These are phyloP conservation scores for Anneissia japonica DNA, from an alignment of 35 echinoderm and acorn worm genomes.

Conservation along the genomic window DNA sequence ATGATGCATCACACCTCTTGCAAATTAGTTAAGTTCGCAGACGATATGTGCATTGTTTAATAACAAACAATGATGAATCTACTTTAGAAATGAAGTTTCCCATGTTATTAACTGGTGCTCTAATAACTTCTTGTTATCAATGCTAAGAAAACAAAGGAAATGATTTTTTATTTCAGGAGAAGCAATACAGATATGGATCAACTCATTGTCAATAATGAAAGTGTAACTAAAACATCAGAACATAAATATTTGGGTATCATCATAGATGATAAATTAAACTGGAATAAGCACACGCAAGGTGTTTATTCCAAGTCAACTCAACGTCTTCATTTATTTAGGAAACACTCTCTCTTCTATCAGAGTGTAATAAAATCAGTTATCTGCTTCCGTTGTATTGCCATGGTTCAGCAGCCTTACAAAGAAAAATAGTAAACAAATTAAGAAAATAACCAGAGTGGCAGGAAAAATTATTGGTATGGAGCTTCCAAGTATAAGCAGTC, in stretches of 20 bases:
- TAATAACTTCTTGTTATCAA: conserved; percentile 4
- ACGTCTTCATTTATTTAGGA: no score
- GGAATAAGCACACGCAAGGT: no score
- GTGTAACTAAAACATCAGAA: neutral
- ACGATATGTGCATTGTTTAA: neutral
- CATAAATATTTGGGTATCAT: neutral
- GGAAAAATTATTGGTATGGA: no score
- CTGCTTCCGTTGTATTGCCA: no score
- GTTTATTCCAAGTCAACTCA: no score
- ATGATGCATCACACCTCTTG: no score
- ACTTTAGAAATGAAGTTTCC: neutral
- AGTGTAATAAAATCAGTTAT: no score
- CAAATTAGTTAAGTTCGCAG: neutral
- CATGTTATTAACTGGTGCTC: conserved; percentile 6
- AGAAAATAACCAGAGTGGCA: no score
- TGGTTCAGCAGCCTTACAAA: no score
- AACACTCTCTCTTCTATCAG: no score
- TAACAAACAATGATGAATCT: conserved; percentile 2
- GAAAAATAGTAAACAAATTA: no score
- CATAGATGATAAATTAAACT: conserved; percentile 1
- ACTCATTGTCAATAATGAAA: conserved; percentile 8
- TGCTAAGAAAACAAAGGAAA: conserved; percentile 17
- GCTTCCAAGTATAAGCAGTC: no score
- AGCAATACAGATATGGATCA: neutral
- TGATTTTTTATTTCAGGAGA: conserved; percentile 9